Evolutionary conservation across 1,140 invertebrate species (phyloP).

Genomic region (Maconellicoccus hirsutus): DNA sequence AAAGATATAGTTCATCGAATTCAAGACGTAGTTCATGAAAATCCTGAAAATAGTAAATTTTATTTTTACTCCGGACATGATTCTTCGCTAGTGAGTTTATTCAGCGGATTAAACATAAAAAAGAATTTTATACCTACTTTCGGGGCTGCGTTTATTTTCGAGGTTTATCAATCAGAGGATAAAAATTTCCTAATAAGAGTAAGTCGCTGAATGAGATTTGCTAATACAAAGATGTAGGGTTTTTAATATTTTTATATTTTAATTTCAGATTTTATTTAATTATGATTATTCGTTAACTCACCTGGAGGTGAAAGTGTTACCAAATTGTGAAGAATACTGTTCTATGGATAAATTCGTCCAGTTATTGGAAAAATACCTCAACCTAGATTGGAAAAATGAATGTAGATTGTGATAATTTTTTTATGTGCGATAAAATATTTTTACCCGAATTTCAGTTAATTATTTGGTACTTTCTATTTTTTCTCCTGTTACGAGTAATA

Average conservation of each 20-base stretch:
- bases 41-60: not conserved
- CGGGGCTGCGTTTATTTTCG: not conserved
- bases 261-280: not conserved
- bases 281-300: not conserved
- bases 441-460: too few species aligned
- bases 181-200: not conserved
- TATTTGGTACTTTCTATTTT: too few species aligned
- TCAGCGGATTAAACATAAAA: not conserved
- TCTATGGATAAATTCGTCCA: not conserved
- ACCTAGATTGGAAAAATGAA: not conserved
- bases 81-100: not conserved
- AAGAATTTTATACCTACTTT: not conserved
- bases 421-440: too few species aligned
- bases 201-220: not conserved
- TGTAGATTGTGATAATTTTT: not conserved
- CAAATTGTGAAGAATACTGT: not conserved
- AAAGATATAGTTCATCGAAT: not conserved
- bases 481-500: too few species aligned
- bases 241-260: not conserved
- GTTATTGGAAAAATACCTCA: not conserved
- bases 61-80: not conserved
- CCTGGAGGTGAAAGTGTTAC: not conserved
- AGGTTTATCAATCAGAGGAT: not conserved
- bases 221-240: too few species aligned
- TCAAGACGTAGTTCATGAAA: not conserved